These are phyloP conservation scores for Gila orcuttii DNA, from an alignment of 2,113 vertebrate species.

Conservation along the genomic window DNA sequence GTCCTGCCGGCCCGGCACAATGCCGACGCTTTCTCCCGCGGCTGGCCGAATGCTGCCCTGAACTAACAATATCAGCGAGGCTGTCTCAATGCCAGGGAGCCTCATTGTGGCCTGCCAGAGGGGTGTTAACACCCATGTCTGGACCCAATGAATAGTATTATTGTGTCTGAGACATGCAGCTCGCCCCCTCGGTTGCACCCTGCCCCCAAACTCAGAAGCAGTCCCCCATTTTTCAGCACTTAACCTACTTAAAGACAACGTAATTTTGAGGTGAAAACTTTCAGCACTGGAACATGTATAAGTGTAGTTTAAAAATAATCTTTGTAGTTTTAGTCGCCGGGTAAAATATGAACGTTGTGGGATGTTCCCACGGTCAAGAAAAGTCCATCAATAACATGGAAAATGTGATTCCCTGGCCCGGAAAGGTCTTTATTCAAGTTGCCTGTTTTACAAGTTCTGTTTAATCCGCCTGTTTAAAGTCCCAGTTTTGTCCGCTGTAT, in stretches of 20 bases:
- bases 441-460: background rate
- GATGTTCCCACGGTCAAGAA: background rate
- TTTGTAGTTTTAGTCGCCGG: background rate
- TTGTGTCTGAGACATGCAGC: conserved; percentile 84
- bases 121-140: conserved; percentile 84
- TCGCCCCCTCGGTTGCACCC: conserved; percentile 69
- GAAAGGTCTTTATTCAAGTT: background rate
- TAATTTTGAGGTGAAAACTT: conserved; percentile 6
- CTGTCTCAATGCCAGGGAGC: conserved; percentile 78
- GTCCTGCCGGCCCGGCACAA: conserved; percentile 78
- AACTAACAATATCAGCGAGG: conserved; percentile 82
- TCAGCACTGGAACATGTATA: background rate
- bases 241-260: conserved; percentile 61
- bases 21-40: conserved; percentile 77
- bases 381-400: background rate
- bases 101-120: conserved; percentile 85
- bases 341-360: background rate
- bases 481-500: conserved; percentile 58
- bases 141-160: conserved; percentile 85
- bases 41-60: conserved; percentile 77
- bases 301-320: background rate
- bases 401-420: background rate
- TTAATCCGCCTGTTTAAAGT: conserved; percentile 39
- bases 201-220: conserved; percentile 60
- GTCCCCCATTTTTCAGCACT: conserved; percentile 53